Evolutionary conservation across 37 sponge, comb jelly and placozoan genomes (phyloP).

Genomic region (Mnemiopsis leidyi): DNA sequence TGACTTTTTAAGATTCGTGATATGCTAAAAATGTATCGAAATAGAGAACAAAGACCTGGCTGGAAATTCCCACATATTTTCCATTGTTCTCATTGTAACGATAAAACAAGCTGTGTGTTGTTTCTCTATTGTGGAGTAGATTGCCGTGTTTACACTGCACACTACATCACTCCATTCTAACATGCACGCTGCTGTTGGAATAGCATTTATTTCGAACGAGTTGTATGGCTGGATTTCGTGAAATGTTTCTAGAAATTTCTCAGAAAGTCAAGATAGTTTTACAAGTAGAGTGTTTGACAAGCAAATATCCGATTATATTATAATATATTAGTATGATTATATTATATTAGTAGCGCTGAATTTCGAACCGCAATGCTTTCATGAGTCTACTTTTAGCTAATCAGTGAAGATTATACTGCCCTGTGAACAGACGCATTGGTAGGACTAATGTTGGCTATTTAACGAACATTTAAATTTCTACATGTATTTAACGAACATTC

Average conservation of each 20-base stretch:
- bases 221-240: not conserved
- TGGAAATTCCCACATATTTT: not conserved
- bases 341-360: no score
- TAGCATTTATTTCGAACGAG: not conserved
- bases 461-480: no score
- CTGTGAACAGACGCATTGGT: no score
- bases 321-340: no score
- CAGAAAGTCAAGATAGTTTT: not conserved
- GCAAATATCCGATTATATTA: no score
- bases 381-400: no score
- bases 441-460: no score
- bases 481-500: no score
- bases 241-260: constrained; percentile 7
- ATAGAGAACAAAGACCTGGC: not conserved
- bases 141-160: constrained; percentile 30
- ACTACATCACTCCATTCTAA: not conserved
- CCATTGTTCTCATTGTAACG: not conserved
- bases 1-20: no score
- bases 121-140: not conserved
- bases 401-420: no score
- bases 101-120: not conserved
- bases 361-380: no score
- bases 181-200: constrained; percentile 31
- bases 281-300: no score
- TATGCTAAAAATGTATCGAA: not conserved